Evolutionary conservation across 2,113 vertebrate genomes (phyloP).

Genomic region (Illadopsis cleaveri): DNA sequence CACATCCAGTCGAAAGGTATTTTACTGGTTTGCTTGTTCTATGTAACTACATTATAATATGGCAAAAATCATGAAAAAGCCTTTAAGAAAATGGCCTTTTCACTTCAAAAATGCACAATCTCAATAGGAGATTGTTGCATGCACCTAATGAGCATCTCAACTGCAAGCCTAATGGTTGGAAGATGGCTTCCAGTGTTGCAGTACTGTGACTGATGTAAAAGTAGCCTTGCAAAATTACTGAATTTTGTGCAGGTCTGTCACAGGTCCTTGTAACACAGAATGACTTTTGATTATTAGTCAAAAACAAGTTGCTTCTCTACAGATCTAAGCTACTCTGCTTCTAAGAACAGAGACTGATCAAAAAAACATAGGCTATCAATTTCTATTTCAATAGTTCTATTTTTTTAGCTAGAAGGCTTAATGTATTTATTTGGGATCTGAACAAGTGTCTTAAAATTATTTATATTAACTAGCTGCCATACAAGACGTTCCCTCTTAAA

Average conservation of each 20-base stretch:
- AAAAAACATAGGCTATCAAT: not conserved
- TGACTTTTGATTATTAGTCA: not conserved
- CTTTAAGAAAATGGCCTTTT: not conserved
- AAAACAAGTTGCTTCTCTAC: not conserved
- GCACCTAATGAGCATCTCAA: not conserved
- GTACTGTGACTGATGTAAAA: not conserved
- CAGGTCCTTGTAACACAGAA: not conserved
- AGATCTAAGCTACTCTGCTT: not conserved
- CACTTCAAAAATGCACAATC: not conserved
- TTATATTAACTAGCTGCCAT: not conserved
- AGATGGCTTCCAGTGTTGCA: not conserved
- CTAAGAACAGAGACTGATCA: not conserved
- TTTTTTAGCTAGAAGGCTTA: not conserved
- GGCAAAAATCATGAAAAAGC: not conserved
- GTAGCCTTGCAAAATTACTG: not conserved
- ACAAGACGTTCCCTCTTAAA: not conserved
- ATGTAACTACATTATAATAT: not conserved
- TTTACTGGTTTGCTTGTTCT: not conserved
- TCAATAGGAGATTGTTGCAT: not conserved
- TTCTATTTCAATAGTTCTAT: not conserved
- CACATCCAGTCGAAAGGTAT: not conserved
- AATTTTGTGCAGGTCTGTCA: not conserved
- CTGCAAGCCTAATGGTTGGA: not conserved
- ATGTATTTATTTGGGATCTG: not conserved
- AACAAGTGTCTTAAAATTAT: not conserved